Evolutionary conservation across 2,888 invertebrate species (phyloP).

Genomic region (Gnatocerus cornutus): DNA sequence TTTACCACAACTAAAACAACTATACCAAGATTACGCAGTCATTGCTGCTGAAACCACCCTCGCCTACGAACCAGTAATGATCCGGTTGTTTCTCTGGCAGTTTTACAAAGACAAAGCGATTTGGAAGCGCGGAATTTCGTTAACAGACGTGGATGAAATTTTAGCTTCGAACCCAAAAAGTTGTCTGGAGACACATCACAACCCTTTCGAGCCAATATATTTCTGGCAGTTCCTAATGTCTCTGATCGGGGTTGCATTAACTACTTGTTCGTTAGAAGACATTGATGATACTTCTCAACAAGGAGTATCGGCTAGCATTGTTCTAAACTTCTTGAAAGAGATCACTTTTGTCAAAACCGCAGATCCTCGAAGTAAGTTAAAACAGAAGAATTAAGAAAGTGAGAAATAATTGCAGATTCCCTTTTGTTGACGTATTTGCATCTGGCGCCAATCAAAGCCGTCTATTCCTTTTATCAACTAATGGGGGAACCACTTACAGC

Average conservation of each 20-base stretch:
- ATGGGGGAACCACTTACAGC: slow-evolving; percentile 63
- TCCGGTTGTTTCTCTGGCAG: slow-evolving; percentile 76
- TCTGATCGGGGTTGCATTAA: slow-evolving; percentile 69
- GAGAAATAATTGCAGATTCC: not conserved
- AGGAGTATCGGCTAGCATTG: slow-evolving; percentile 73
- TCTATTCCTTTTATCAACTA: slow-evolving; percentile 61
- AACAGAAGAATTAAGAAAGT: not conserved
- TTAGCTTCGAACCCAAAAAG: slow-evolving; percentile 72
- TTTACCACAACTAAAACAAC: slow-evolving; percentile 71
- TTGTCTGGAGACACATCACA: slow-evolving; percentile 70
- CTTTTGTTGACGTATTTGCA: slow-evolving; percentile 54
- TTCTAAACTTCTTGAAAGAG: slow-evolving; percentile 73
- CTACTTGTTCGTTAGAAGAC: slow-evolving; percentile 70
- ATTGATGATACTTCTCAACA: slow-evolving; percentile 64
- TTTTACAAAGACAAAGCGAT: slow-evolving; percentile 75
- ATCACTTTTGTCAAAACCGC: slow-evolving; percentile 70
- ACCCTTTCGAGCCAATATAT: slow-evolving; percentile 77
- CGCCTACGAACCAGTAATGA: slow-evolving; percentile 65
- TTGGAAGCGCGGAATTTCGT: slow-evolving; percentile 70
- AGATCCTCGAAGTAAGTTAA: slow-evolving; percentile 16
- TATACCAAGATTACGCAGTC: slow-evolving; percentile 74
- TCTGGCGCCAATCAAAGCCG: slow-evolving; percentile 58
- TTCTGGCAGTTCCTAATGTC: slow-evolving; percentile 78
- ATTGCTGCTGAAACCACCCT: slow-evolving; percentile 70
- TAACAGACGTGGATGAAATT: slow-evolving; percentile 73